These are phyloP conservation scores for Ladona fulva DNA, from an alignment of 1,140 invertebrate species.

Conservation along the genomic window DNA sequence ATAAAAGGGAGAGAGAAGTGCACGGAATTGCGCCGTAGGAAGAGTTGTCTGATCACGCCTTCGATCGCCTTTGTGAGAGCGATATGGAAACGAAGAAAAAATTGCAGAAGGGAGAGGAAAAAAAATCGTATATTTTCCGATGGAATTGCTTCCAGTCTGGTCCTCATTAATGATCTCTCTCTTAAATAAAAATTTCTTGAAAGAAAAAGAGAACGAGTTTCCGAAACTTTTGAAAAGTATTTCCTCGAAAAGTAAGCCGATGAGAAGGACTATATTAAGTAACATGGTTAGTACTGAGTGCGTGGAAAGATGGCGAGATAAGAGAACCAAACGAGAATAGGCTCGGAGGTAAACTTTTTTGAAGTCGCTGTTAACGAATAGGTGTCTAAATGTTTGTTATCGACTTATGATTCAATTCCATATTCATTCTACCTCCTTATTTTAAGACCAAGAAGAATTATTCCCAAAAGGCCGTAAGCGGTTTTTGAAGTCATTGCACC, in stretches of 20 bases:
- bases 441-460: too few relatives aligned
- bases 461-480: too few relatives aligned
- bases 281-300: not conserved
- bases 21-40: too few relatives aligned
- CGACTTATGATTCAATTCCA: too few relatives aligned
- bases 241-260: not conserved
- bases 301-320: too few relatives aligned
- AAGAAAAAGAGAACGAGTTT: not conserved
- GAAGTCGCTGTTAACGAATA: not conserved
- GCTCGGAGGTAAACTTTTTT: not conserved
- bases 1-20: too few relatives aligned
- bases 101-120: not conserved
- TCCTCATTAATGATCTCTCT: not conserved
- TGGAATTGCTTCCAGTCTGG: not conserved
- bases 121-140: not conserved
- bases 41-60: too few relatives aligned
- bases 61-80: not conserved
- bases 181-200: not conserved
- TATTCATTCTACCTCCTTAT: too few relatives aligned
- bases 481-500: too few relatives aligned
- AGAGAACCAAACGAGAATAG: not conserved
- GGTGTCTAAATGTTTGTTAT: not conserved
- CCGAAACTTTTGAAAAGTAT: conserved; percentile 5
- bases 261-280: not conserved
- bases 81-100: not conserved